These are phyloP conservation scores for Mobula birostris DNA, from an alignment of 2,113 vertebrate genomes.

Conservation along the genomic window DNA sequence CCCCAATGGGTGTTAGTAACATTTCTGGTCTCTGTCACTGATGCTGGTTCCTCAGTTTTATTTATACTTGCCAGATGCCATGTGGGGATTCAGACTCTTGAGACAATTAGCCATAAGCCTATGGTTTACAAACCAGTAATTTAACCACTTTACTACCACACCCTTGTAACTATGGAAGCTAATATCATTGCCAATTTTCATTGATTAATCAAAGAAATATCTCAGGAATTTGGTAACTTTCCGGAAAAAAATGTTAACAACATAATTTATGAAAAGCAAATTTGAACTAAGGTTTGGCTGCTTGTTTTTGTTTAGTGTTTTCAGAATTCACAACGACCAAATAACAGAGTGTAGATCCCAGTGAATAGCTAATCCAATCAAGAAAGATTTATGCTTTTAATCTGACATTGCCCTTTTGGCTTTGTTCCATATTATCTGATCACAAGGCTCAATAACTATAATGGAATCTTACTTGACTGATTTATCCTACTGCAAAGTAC, in stretches of 20 bases:
- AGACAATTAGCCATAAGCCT: too few species aligned
- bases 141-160: too few species aligned
- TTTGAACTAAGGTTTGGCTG: neutral
- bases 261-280: neutral
- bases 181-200: neutral
- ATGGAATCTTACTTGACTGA: constrained; percentile 19
- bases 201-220: neutral
- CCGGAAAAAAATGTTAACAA: neutral
- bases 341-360: neutral
- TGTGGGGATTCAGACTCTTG: too few species aligned
- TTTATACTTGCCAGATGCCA: too few species aligned
- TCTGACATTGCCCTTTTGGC: neutral
- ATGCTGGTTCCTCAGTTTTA: too few species aligned
- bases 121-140: too few species aligned
- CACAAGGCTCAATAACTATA: neutral
- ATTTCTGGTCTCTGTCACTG: too few species aligned
- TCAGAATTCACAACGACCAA: neutral
- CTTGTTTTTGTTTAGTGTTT: neutral
- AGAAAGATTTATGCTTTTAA: constrained; percentile 21
- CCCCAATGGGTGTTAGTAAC: too few species aligned
- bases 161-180: too few species aligned
- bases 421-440: neutral
- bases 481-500: neutral
- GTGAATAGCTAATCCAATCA: neutral
- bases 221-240: neutral